A percentile compares a stretch with the other conserved stretches of the same genome.
Conservation (phyloP, 1,140 invertebrate genomes). For the Heliconius hermathena region DNA sequence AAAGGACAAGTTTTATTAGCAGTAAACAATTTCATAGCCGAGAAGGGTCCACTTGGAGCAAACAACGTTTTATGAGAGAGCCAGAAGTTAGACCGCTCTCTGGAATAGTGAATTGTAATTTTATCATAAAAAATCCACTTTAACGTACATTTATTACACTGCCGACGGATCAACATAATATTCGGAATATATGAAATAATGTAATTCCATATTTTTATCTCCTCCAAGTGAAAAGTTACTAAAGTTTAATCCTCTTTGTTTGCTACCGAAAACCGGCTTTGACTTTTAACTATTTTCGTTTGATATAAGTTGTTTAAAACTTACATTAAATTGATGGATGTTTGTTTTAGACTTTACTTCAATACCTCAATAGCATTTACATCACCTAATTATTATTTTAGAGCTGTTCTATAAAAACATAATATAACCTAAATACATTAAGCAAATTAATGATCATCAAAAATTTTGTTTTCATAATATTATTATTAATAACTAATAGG, state of each 20-base stretch:
- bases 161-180: not conserved
- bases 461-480: too few species aligned
- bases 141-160: not conserved
- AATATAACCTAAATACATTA: too few species aligned
- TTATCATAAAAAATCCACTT: not conserved
- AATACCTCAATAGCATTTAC: not conserved
- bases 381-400: not conserved
- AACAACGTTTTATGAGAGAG: conserved; percentile 5
- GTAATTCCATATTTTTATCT: not conserved
- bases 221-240: not conserved
- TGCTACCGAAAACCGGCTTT: not conserved
- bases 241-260: conserved; percentile 8
- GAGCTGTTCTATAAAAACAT: not conserved
- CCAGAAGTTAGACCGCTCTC: not conserved
- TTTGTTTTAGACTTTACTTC: not conserved
- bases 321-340: not conserved
- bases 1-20: not conserved
- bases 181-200: too few species aligned
- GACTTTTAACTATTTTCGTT: not conserved
- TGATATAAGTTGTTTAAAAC: not conserved
- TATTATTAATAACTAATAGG: too few species aligned
- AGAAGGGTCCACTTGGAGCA: not conserved
- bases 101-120: conserved; percentile 2
- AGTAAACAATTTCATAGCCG: not conserved
- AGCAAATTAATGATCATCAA: too few species aligned